Evolutionary conservation across 1,140 invertebrate species (phyloP), one percentile per base, ranked within the genome.

Genomic region (Tribolium madens): DNA sequence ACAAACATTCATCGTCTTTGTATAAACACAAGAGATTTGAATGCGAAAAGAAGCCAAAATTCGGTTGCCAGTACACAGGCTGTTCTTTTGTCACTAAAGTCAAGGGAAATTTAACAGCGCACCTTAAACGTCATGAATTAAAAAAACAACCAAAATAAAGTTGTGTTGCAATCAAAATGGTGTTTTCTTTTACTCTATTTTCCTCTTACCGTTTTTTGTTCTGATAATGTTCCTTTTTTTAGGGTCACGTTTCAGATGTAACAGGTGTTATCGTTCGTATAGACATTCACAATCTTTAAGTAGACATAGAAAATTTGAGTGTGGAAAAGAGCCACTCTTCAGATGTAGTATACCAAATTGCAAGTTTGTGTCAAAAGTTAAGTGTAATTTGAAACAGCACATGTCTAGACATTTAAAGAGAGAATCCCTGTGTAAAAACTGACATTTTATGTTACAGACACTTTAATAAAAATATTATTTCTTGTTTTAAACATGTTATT

Each of bases 21-120:
- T 88, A 87, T 80, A 86, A 89, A 52, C 91, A 93, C 78, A 10
- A 26, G 7, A 71, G 13, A 50, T 90, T 87, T 78, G 88, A 90
- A 79, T 91, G 90, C 77, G 88, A 94, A 6, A 93, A 93, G 77
- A 90, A 92, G 72, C 93, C 92, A 0, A 89, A 91, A 47, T 94
- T 95, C 85, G 91, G 91, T 14, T 95, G 94, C 79, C 92, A 92
- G 1, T 86, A 88, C 74, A 48, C 76, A 13, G 91, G 93, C 81
- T 95, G 94, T 86, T 85, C 87, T 0, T 90, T 90, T 64, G 85
- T 85, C n/a, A 88, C 88, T 77, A 91, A 91, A 78, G 85, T 89
- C 14, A 91, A 90, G 79, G 87, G 88, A 10, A 90, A 91, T 74
- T 88, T 89, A 82, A 84, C 88, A 14, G 90, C 91, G 76, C 89